Percentiles rank a stretch among this genome's conserved stretches.
Evolutionary conservation across 1,140 invertebrate species (phyloP).

Genomic region (Probaryconus sp.): DNA sequence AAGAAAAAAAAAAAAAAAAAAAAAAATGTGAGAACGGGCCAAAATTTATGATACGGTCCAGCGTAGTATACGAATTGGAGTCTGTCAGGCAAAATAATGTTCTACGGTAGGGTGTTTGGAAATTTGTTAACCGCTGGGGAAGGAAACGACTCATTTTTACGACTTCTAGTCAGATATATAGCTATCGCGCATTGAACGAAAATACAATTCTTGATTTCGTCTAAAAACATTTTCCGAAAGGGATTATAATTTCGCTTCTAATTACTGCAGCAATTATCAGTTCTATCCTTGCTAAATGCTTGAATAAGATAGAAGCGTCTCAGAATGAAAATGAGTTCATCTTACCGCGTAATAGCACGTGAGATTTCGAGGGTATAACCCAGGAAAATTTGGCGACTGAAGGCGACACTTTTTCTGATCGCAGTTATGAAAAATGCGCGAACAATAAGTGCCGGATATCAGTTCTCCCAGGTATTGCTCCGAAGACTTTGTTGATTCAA

Average conservation of each 20-base stretch:
- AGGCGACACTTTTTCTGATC: slow-evolving; percentile 90
- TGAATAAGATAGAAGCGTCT: too few species aligned
- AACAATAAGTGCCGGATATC: slow-evolving; percentile 93
- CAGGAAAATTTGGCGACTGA: slow-evolving; percentile 94
- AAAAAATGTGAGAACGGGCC: slow-evolving; percentile 29
- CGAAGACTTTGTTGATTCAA: slow-evolving; percentile 63
- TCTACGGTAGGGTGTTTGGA: slow-evolving; percentile 36
- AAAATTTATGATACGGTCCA: slow-evolving; percentile 28
- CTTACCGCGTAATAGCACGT: slow-evolving; percentile 91
- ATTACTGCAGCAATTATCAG: too few species aligned
- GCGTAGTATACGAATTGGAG: slow-evolving; percentile 9
- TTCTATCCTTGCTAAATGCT: too few species aligned
- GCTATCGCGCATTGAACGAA: slow-evolving; percentile 21
- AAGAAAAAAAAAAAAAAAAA: too few species aligned
- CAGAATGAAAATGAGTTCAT: slow-evolving; percentile 2
- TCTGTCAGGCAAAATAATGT: slow-evolving; percentile 49
- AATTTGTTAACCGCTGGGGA: slow-evolving; percentile 56
- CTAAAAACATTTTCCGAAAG: too few species aligned
- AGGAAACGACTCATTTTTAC: slow-evolving; percentile 51
- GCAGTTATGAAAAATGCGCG: slow-evolving; percentile 92
- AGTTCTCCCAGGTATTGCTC: slow-evolving; percentile 89
- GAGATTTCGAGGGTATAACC: slow-evolving; percentile 92
- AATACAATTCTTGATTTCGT: slow-evolving; percentile 23
- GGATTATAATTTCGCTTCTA: too few species aligned
- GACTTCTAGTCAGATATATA: slow-evolving; percentile 14